Evolutionary conservation across 2,888 invertebrate genomes (phyloP), one percentile per base, ranked within the genome.

Genomic region (Phyllotreta cruciferae): DNA sequence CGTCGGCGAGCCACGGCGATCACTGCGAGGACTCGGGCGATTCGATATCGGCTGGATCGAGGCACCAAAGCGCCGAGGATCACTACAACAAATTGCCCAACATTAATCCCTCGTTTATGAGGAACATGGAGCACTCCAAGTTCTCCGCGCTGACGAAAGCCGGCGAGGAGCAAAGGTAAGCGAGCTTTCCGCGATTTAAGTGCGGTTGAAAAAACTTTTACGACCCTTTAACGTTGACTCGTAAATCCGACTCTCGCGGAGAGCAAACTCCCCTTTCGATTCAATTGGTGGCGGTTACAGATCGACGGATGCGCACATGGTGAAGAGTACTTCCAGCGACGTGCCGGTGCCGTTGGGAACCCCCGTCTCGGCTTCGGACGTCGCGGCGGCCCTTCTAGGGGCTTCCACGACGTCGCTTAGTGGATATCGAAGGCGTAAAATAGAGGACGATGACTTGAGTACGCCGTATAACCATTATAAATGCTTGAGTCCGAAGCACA

Each of bases 401-500:
- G 83, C 85, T 0, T 84, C 85, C 0, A 83, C 84, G 1, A 83
- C 80, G 42, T 85, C 85, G 0, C 74, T 85, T 7, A 77, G 80
- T 61, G 79, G 81, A 39, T 79, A 79, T 58, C 66, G 82, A 64
- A 72, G 79, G 42, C 72, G 79, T 42, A 75, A 77, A 45, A 84
- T 85, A 14, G 83, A 85, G 55, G 84, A 85, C 70, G 84, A 84
- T 71, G 91, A 90, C 74, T 83, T 90, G 50, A 90, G 90, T 77
- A 88, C 88, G 0, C 89, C 90, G 1, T 92, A 91, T 78, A 88
- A 89, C 75, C 89, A 90, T 70, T 91, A 91, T 80, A 87, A 89
- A 78, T 90, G 88, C 76, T 82, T 88, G 14, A 88, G 88, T 73
- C 88, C 88, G 6, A 88, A 87, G 62, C 76, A 81, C 56, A 69